phyloP scores from a whole-genome alignment of 1,140 invertebrate genomes.

The Samia ricini region DNA sequence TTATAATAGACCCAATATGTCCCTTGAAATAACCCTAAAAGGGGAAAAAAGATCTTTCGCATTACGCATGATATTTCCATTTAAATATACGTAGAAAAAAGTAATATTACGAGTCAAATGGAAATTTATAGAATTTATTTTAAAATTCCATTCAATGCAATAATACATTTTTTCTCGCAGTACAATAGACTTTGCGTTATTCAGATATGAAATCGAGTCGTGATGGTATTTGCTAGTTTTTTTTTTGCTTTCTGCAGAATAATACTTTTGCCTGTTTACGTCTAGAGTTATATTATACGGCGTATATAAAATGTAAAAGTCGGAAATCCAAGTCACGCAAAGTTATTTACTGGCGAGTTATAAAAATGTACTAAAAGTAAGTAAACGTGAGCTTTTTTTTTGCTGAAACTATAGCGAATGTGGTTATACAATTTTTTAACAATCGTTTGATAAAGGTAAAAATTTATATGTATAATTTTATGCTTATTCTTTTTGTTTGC shows the following conservation, averaged over 20 bases:
- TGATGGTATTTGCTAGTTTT: not conserved
- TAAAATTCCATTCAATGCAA: not conserved
- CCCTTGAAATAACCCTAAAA: too few relatives aligned
- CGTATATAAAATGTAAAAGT: not conserved
- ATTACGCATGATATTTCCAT: too few relatives aligned
- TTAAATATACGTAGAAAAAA: too few relatives aligned
- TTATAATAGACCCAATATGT: too few relatives aligned
- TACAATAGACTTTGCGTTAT: not conserved
- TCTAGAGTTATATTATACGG: not conserved
- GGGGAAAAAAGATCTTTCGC: too few relatives aligned
- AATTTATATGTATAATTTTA: too few relatives aligned
- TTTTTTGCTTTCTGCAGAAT: not conserved
- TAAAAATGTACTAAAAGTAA: constrained; percentile 1
- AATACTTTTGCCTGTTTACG: not conserved
- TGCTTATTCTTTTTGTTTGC: too few relatives aligned
- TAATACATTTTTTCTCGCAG: not conserved
- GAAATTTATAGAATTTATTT: too few relatives aligned
- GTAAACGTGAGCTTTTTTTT: not conserved
- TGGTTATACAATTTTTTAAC: not conserved
- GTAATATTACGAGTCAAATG: too few relatives aligned
- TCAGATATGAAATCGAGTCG: not conserved
- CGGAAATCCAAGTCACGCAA: not conserved
- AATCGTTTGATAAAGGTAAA: not conserved
- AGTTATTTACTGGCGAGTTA: not conserved
- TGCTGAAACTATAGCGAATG: not conserved